These are phyloP conservation scores for Graphium colonna DNA, from an alignment of 2,888 invertebrate species.

Conservation along the genomic window DNA sequence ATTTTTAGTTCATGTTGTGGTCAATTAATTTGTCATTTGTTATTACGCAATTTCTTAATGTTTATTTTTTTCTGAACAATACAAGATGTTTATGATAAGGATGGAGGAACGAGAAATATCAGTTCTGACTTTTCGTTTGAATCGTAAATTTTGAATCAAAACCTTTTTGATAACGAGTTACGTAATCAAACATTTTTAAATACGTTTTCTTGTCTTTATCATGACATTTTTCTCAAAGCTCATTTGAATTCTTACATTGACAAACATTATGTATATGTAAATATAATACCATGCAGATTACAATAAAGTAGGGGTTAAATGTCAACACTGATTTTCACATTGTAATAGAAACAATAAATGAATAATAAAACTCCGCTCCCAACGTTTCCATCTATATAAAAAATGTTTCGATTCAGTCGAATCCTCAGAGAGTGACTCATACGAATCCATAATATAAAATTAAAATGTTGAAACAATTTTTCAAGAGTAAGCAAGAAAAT, in stretches of 20 bases:
- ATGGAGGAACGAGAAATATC: too few relatives aligned
- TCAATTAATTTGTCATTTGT: too few relatives aligned
- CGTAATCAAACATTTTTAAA: conserved; percentile 17
- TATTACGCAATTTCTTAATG: too few relatives aligned
- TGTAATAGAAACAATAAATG: conserved; percentile 75
- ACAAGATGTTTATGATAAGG: too few relatives aligned
- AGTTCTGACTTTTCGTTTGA: too few relatives aligned
- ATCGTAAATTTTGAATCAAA: too few relatives aligned
- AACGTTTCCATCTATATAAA: conserved; percentile 41
- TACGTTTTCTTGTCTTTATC: conserved; percentile 23
- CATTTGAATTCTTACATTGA: conserved; percentile 54
- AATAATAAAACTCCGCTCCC: conserved; percentile 69
- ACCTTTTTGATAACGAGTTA: too few relatives aligned
- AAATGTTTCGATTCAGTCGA: conserved; percentile 34
- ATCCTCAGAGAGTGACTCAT: conserved; percentile 26
- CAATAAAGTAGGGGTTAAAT: conserved; percentile 54
- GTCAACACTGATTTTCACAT: conserved; percentile 42
- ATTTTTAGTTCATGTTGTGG: not conserved
- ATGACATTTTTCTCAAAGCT: conserved; percentile 51
- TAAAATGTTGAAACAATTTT: conserved; percentile 29
- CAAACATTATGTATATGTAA: conserved; percentile 43
- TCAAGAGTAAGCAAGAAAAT: conserved; percentile 24
- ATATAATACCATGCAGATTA: conserved; percentile 60
- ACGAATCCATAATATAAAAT: conserved; percentile 26
- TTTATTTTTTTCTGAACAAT: too few relatives aligned